These are phyloP conservation scores for Antigone vipio DNA, from an alignment of 2,113 vertebrate genomes.

Conservation along the genomic window DNA sequence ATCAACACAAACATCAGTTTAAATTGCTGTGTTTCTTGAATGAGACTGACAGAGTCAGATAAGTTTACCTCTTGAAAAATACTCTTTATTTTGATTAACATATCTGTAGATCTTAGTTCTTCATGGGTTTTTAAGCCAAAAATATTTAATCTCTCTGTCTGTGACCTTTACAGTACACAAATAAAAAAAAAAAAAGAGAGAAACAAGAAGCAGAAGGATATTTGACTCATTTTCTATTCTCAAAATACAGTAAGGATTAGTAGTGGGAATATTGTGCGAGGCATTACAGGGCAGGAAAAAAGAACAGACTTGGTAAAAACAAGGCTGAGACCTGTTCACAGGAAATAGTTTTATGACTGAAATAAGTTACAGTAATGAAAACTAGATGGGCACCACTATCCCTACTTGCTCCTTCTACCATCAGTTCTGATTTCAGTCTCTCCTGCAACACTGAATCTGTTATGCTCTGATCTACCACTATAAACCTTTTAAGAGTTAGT, in stretches of 20 bases:
- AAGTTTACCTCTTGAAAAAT: not conserved
- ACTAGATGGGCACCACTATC: not conserved
- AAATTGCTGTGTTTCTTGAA: not conserved
- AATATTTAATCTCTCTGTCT: not conserved
- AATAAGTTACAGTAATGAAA: not conserved
- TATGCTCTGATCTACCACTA: not conserved
- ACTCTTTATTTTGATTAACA: not conserved
- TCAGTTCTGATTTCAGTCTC: not conserved
- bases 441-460: not conserved
- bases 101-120: not conserved
- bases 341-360: not conserved
- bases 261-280: not conserved
- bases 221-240: not conserved
- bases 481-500: not conserved
- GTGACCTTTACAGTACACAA: not conserved
- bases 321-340: not conserved
- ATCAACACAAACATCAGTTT: not conserved
- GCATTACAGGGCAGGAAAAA: not conserved
- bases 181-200: not conserved
- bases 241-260: not conserved
- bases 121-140: not conserved
- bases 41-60: not conserved
- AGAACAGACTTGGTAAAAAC: not conserved
- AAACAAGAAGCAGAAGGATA: not conserved
- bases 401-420: not conserved